Conservation (phyloP, 2,888 invertebrate species). For the Melanargia galathea region DNA sequence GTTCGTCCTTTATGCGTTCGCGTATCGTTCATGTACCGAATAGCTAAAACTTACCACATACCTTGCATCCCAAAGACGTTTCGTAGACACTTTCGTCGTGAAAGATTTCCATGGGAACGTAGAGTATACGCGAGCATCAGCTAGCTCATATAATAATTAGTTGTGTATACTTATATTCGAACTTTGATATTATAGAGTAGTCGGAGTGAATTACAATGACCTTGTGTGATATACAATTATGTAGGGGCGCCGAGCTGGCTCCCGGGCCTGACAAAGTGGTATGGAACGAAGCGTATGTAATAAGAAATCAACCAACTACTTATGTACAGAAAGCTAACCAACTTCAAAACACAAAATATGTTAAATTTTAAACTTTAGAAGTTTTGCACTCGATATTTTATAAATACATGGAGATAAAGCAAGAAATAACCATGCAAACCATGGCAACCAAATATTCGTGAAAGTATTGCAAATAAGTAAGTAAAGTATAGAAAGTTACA, state of each 20-base stretch:
- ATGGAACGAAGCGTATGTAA: neutral
- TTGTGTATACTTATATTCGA: neutral
- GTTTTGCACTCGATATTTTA: neutral
- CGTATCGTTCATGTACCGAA: no score
- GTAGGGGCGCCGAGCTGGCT: conserved; percentile 9
- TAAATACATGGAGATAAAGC: no score
- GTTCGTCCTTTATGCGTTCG: no score
- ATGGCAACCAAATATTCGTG: no score
- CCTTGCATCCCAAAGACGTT: no score
- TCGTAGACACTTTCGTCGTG: no score
- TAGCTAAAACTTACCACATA: no score
- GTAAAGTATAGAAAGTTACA: no score
- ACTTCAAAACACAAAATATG: neutral
- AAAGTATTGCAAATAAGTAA: no score
- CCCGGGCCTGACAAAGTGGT: conserved; percentile 3
- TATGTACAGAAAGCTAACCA: neutral
- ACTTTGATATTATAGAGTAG: conserved; percentile 1
- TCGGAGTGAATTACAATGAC: conserved; percentile 2
- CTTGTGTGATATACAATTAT: conserved; percentile 2
- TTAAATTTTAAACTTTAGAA: neutral
- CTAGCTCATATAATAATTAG: neutral
- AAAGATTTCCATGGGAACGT: no score
- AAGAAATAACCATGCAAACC: no score
- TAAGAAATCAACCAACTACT: neutral
- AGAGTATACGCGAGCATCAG: no score